A percentile compares a stretch with the other conserved stretches of the same genome.
These are phyloP conservation scores for Prinia subflava DNA, from an alignment of 2,113 vertebrate genomes.

Conservation along the genomic window DNA sequence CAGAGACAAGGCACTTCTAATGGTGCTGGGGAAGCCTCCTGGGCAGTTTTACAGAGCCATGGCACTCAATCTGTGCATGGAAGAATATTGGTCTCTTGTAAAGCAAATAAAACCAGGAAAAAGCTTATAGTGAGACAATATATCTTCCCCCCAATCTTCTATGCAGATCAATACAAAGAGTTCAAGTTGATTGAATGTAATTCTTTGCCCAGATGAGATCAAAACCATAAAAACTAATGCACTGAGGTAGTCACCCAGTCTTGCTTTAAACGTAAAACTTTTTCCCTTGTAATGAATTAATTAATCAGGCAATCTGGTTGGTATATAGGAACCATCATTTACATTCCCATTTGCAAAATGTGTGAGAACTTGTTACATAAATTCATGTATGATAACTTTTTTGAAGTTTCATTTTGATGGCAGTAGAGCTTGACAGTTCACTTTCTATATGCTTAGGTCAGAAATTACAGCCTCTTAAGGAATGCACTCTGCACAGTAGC, in stretches of 20 bases:
- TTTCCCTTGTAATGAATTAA: not conserved
- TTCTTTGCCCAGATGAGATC: constrained; percentile 8
- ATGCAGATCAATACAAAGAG: constrained; percentile 56
- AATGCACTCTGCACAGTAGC: not conserved
- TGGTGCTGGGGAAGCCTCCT: constrained; percentile 17
- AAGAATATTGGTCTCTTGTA: constrained; percentile 45
- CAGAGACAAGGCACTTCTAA: not conserved
- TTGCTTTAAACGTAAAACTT: not conserved
- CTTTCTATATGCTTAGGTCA: not conserved
- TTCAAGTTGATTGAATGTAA: constrained; percentile 21
- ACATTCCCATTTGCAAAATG: constrained; percentile 17
- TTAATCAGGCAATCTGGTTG: not conserved
- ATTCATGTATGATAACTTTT: not conserved
- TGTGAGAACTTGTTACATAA: not conserved
- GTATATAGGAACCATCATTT: constrained; percentile 4
- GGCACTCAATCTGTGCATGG: constrained; percentile 13
- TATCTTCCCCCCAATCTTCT: constrained; percentile 8
- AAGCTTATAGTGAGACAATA: constrained; percentile 23
- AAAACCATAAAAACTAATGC: constrained; percentile 10
- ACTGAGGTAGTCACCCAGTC: not conserved
- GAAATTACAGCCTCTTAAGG: not conserved
- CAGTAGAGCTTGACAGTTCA: not conserved
- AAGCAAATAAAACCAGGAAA: constrained; percentile 39
- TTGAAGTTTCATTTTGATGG: not conserved
- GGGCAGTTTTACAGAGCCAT: constrained; percentile 10